phyloP scores from a whole-genome alignment of 1,140 invertebrate genomes.

The Drosophila bifasciata region DNA sequence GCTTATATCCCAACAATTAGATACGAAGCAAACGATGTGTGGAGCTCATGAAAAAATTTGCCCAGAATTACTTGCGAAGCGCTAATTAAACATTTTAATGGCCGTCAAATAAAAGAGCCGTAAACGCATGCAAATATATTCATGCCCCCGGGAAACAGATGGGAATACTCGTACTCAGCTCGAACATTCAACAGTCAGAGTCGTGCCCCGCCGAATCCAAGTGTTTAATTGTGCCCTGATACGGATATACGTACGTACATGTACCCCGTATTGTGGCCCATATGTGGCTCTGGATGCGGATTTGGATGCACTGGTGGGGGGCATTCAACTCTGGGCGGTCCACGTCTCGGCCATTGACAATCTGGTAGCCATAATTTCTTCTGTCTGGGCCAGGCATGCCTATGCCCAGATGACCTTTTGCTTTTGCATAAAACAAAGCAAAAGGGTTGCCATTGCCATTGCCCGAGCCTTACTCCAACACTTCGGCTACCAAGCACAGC shows the following conservation, averaged over 20 bases:
- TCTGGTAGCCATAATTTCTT: conserved; percentile 69
- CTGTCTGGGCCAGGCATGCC: conserved; percentile 49
- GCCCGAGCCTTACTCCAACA: neutral
- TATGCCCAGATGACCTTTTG: conserved; percentile 47
- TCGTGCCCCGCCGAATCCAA: conserved; percentile 52
- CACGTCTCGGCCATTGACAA: conserved; percentile 68
- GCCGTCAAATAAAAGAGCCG: conserved; percentile 64
- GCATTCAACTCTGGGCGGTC: conserved; percentile 25
- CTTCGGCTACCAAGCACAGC: neutral
- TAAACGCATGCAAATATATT: conserved; percentile 57
- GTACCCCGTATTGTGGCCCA: neutral
- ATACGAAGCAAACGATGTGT: conserved; percentile 5
- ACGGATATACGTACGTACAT: conserved; percentile 18
- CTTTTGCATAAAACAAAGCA: conserved; percentile 24
- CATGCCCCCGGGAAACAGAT: conserved; percentile 7
- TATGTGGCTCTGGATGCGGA: conserved; percentile 12
- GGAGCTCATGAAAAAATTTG: conserved; percentile 38
- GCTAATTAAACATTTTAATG: conserved; percentile 76
- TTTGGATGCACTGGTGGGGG: conserved; percentile 5
- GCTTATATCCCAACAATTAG: conserved; percentile 6
- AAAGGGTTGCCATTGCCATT: conserved; percentile 49
- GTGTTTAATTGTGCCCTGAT: conserved; percentile 41
- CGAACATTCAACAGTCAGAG: neutral
- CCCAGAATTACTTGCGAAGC: conserved; percentile 55
- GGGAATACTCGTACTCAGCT: neutral